These are phyloP conservation scores for Coracopsis vasa DNA, from an alignment of 2,113 vertebrate genomes.

Conservation along the genomic window DNA sequence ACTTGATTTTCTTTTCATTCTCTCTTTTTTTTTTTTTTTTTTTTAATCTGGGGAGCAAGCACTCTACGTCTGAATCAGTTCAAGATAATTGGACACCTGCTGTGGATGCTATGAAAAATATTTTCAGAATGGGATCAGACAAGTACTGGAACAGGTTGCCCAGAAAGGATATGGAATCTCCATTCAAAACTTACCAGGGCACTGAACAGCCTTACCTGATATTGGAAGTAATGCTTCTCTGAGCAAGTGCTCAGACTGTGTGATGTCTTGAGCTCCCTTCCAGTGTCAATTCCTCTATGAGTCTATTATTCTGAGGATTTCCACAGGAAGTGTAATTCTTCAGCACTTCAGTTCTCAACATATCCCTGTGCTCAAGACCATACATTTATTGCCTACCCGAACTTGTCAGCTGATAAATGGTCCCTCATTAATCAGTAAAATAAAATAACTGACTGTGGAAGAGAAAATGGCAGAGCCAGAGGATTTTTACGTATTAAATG, in stretches of 20 bases:
- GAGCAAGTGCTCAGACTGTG: neutral
- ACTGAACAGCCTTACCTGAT: neutral
- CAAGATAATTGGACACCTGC: neutral
- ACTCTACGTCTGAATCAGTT: neutral
- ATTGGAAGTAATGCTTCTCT: neutral
- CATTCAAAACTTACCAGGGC: neutral
- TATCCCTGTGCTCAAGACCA: neutral
- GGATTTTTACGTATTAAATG: neutral
- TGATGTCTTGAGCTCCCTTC: neutral
- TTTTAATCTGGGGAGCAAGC: neutral
- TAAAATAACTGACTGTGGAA: neutral
- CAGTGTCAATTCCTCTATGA: neutral
- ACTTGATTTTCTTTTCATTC: neutral
- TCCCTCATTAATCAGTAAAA: neutral
- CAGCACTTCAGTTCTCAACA: neutral
- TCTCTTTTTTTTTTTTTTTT: neutral
- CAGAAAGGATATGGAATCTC: neutral
- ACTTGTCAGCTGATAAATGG: neutral
- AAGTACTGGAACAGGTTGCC: neutral
- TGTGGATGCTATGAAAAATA: neutral
- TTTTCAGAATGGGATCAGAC: neutral
- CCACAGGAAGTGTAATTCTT: neutral
- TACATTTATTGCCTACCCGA: neutral
- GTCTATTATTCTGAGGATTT: neutral
- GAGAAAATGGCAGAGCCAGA: neutral